Percentiles rank a stretch among this genome's conserved stretches.
Conservation (phyloP, 2,888 invertebrate species). For the Axea sp. region DNA sequence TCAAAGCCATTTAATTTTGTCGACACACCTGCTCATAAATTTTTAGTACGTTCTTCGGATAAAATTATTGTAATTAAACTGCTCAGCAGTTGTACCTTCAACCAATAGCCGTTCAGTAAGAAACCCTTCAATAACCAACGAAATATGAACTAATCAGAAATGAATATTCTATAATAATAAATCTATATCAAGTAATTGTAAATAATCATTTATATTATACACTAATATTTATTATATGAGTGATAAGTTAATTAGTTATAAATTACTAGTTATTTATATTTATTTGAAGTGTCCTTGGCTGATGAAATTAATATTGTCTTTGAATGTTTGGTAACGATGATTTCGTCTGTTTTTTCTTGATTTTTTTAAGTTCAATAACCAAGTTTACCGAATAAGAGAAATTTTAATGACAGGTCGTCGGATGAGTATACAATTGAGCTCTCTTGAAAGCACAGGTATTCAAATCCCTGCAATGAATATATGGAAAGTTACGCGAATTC, state of each 20-base stretch:
- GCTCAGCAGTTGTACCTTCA: not conserved
- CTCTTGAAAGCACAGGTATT: conserved; percentile 20
- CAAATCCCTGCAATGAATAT: conserved; percentile 27
- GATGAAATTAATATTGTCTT: no score
- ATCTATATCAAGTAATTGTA: no score
- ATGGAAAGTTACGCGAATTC: conserved; percentile 26
- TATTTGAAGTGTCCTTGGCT: no score
- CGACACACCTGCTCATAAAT: conserved; percentile 4
- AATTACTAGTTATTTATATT: no score
- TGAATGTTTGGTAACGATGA: no score
- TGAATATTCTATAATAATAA: no score
- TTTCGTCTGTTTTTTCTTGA: not conserved
- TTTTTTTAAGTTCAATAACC: not conserved
- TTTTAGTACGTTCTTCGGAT: conserved; percentile 7
- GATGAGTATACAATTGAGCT: conserved; percentile 21
- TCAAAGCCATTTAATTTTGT: conserved; percentile 17
- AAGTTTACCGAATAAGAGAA: conserved; percentile 1
- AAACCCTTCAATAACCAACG: no score
- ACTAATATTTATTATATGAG: no score
- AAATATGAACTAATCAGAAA: no score
- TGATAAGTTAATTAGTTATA: no score
- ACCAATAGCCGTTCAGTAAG: no score
- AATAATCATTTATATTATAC: no score
- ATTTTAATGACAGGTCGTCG: conserved; percentile 18
- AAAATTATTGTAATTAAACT: conserved; percentile 15